Evolutionary conservation across 2,797 vertebrate species (phyloP).

Genomic region (Syngnathus acus): DNA sequence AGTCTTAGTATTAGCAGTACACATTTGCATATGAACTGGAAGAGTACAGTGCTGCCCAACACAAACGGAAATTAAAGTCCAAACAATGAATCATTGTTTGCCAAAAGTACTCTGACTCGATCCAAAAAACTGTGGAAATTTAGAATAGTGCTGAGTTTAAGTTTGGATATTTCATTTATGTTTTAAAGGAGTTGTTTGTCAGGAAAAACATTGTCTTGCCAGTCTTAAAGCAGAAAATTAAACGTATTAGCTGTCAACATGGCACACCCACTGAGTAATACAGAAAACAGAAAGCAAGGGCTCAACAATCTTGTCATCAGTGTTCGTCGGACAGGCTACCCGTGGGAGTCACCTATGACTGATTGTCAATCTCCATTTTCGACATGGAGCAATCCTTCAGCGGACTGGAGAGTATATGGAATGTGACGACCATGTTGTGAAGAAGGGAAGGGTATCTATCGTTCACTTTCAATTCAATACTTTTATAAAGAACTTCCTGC

Average conservation of each 20-base stretch:
- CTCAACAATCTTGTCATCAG: neutral
- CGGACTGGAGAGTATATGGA: neutral
- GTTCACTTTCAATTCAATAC: neutral
- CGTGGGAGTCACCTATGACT: conserved; percentile 1
- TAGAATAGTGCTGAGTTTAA: neutral
- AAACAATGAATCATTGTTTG: neutral
- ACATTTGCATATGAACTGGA: conserved; percentile 2
- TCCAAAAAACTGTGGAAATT: neutral
- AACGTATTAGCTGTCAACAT: neutral
- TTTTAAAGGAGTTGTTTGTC: neutral
- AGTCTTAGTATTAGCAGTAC: neutral
- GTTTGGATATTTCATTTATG: neutral
- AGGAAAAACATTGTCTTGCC: neutral
- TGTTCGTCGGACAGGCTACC: neutral
- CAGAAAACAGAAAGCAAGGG: neutral
- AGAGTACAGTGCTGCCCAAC: neutral
- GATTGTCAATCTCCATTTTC: neutral
- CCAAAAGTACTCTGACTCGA: neutral
- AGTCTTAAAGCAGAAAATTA: neutral
- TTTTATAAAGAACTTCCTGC: neutral
- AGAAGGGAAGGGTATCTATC: neutral
- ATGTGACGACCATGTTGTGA: neutral
- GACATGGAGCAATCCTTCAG: neutral
- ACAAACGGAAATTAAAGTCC: neutral
- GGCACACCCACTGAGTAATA: neutral